Evolutionary conservation across 2,113 vertebrate genomes (phyloP).

Genomic region (Corythornis cristatus): DNA sequence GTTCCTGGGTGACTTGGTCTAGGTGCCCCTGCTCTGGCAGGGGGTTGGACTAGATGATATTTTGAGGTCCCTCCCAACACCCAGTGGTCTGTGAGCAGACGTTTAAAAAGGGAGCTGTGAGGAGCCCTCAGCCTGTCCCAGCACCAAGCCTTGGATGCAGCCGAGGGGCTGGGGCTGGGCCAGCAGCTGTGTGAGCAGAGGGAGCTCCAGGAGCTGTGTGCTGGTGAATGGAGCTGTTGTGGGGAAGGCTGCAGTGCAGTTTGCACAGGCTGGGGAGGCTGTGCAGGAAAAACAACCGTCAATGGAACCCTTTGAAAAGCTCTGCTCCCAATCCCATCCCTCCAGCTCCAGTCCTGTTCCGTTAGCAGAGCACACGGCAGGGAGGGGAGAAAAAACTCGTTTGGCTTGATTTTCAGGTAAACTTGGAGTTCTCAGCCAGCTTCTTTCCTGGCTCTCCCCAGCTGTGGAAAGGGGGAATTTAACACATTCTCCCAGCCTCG

Average conservation of each 20-base stretch:
- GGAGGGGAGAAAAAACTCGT: neutral
- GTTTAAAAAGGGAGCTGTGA: slow-evolving; percentile 36
- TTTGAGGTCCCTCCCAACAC: too few species aligned
- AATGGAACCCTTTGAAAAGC: slow-evolving; percentile 37
- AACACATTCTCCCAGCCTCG: neutral
- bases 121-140: neutral
- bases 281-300: neutral
- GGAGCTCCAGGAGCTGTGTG: neutral
- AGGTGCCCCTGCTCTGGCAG: too few species aligned
- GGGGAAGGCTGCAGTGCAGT: neutral
- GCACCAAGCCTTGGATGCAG: neutral
- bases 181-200: neutral
- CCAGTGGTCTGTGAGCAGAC: too few species aligned
- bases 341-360: neutral
- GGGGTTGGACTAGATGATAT: too few species aligned
- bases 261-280: neutral
- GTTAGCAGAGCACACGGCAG: neutral
- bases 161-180: neutral
- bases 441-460: neutral
- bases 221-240: slow-evolving; percentile 22
- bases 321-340: neutral
- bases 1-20: too few species aligned
- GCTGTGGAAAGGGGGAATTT: neutral
- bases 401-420: slow-evolving; percentile 34
- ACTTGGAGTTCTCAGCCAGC: neutral